A percentile compares a stretch with the other conserved stretches of the same genome.
These are phyloP conservation scores for Microdon myrmicae DNA, from an alignment of 2,888 invertebrate genomes.

Conservation along the genomic window DNA sequence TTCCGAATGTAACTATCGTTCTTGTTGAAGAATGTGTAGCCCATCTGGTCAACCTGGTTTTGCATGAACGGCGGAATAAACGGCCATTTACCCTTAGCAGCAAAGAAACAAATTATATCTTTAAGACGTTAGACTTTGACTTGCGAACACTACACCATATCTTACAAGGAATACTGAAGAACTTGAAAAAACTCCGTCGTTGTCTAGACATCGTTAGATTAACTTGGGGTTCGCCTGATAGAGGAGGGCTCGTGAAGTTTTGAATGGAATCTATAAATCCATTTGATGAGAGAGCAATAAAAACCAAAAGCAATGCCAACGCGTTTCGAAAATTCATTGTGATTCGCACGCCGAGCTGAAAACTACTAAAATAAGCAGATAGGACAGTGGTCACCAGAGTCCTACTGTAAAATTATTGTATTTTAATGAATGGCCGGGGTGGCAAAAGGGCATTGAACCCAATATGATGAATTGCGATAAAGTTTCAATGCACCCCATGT, in stretches of 20 bases:
- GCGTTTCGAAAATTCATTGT: slow-evolving; percentile 13
- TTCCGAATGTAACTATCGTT: slow-evolving; percentile 61
- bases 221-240: slow-evolving; percentile 4
- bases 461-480: slow-evolving; percentile 2
- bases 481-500: slow-evolving; percentile 2
- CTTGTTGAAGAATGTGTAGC: slow-evolving; percentile 60
- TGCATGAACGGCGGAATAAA: slow-evolving; percentile 65
- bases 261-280: slow-evolving; percentile 6
- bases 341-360: too few species aligned
- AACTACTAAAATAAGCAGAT: too few species aligned
- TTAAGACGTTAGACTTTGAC: not conserved
- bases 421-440: too few species aligned
- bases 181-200: slow-evolving; percentile 60
- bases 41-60: slow-evolving; percentile 60
- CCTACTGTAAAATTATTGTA: too few species aligned
- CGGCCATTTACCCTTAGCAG: slow-evolving; percentile 66
- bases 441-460: slow-evolving; percentile 43
- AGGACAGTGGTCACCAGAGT: too few species aligned
- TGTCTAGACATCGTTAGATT: slow-evolving; percentile 27
- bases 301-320: not conserved
- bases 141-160: slow-evolving; percentile 1
- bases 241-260: slow-evolving; percentile 2
- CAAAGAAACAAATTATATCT: slow-evolving; percentile 65
- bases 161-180: slow-evolving; percentile 65
- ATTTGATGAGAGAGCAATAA: slow-evolving; percentile 4